Percentiles rank a stretch among this genome's conserved stretches.
Conservation (phyloP, 2,888 invertebrate species). For the Nymphalis urticae region DNA sequence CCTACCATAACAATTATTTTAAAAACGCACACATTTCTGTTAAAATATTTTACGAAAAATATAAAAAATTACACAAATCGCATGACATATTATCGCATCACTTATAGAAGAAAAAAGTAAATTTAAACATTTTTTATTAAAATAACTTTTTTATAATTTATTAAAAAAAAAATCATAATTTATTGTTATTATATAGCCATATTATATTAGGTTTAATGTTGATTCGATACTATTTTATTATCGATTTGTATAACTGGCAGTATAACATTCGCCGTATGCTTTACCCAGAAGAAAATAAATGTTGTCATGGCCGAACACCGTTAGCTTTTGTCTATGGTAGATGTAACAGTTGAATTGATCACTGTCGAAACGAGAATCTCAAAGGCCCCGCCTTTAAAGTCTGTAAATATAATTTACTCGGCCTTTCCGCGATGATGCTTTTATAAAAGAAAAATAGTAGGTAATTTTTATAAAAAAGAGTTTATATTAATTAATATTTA, state of each 20-base stretch:
- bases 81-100: too few relatives aligned
- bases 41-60: too few relatives aligned
- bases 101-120: too few relatives aligned
- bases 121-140: too few relatives aligned
- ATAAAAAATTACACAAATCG: too few relatives aligned
- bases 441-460: conserved; percentile 65
- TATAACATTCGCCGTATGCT: not conserved
- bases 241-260: not conserved
- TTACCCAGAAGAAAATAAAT: conserved; percentile 9
- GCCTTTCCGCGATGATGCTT: conserved; percentile 71
- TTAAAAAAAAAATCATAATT: too few relatives aligned
- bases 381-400: conserved; percentile 75
- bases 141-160: too few relatives aligned
- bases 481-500: conserved; percentile 28
- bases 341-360: conserved; percentile 71
- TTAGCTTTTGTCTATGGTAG: conserved; percentile 50
- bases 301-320: conserved; percentile 27
- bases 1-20: too few relatives aligned
- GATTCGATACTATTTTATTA: too few relatives aligned
- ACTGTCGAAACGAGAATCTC: conserved; percentile 74
- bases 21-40: too few relatives aligned
- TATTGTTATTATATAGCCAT: too few relatives aligned
- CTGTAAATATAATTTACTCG: conserved; percentile 69
- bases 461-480: conserved; percentile 53
- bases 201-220: too few relatives aligned